Evolutionary conservation across 2,888 invertebrate species (phyloP), one percentile per base, ranked within the genome.

Genomic region (Strigamia maritima): DNA sequence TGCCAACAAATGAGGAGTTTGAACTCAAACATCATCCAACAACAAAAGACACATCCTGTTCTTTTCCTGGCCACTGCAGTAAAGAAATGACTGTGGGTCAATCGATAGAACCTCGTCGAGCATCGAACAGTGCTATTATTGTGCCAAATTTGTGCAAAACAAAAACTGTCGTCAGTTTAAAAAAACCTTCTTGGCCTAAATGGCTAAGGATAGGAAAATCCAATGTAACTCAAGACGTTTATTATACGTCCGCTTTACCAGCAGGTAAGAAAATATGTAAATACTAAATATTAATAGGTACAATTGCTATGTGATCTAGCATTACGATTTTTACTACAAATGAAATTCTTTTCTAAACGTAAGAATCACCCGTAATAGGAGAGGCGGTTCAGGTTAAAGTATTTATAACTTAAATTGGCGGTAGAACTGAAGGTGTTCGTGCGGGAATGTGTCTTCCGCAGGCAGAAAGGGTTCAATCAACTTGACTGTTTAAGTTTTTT

Each of bases 1-100:
- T 65, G 60, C 60, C 60, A 65, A 65, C 60, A 65, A 65, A 65
- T 65, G 60, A 65, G 60, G 60, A 65, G 60, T 65, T 65, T 65
- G 60, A 65, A 65, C 60, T 65, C 60, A 65, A 65, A 65, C 60
- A 65, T 65, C 60, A 65, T 24, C 22, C 22, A 65, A 65, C 60
- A 65, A 65, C 60, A 65, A 65, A 65, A 65, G 60, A 65, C 60
- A 65, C 60, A 24, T 65, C 60, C 60, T 65, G 60, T 24, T 65
- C 24, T 8, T 65, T 1, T 24, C 60, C 60, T 65, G 60, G 60
- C 19, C 60, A 65, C 19, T 65, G 60, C 60, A 65, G 60, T 65
- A n/a, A 65, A 65, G 60, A 65, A 65, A 65, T 65, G 60, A 65
- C 60, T n/a, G 60, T 65, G 22, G 60, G 24, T 65, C 60, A 65